phyloP scores from a whole-genome alignment of 2,797 vertebrate genomes.

The Typhlichthys subterraneus region DNA sequence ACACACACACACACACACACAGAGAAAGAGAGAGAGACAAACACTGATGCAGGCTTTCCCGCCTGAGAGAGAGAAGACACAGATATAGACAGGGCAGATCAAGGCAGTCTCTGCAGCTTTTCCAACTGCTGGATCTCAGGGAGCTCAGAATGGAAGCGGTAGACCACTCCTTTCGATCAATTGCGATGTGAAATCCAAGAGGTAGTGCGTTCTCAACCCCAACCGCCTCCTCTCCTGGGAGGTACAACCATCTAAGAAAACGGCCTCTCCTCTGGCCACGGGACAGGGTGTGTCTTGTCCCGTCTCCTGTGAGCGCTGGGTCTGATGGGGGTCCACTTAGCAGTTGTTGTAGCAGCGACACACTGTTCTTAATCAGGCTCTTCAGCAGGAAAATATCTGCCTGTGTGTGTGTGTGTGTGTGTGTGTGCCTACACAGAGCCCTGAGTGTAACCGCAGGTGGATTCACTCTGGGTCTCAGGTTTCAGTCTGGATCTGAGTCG shows the following conservation, averaged over 20 bases:
- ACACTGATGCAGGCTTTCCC: slow-evolving; percentile 28
- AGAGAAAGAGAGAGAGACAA: neutral
- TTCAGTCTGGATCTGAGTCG: no score
- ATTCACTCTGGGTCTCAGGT: no score
- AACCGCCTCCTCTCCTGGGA: neutral
- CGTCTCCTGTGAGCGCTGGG: no score
- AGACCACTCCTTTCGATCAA: neutral
- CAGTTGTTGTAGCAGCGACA: no score
- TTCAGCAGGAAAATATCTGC: no score
- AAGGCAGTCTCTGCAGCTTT: slow-evolving; percentile 10
- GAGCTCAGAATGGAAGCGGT: neutral
- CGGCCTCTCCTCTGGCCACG: neutral
- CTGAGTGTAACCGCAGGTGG: no score
- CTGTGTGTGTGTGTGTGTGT: no score
- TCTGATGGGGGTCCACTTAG: no score
- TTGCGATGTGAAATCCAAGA: neutral
- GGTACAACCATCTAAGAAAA: slow-evolving; percentile 10
- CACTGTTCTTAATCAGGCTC: no score
- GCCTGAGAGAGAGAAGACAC: slow-evolving; percentile 23
- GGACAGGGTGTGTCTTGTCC: slow-evolving; percentile 33
- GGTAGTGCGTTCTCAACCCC: no score
- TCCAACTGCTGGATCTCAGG: slow-evolving; percentile 12
- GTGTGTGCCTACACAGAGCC: no score
- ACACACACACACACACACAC: slow-evolving; percentile 18
- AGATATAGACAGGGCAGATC: slow-evolving; percentile 20